phyloP scores from a whole-genome alignment of 2,797 vertebrate genomes.

The Hydrolagus colliei region DNA sequence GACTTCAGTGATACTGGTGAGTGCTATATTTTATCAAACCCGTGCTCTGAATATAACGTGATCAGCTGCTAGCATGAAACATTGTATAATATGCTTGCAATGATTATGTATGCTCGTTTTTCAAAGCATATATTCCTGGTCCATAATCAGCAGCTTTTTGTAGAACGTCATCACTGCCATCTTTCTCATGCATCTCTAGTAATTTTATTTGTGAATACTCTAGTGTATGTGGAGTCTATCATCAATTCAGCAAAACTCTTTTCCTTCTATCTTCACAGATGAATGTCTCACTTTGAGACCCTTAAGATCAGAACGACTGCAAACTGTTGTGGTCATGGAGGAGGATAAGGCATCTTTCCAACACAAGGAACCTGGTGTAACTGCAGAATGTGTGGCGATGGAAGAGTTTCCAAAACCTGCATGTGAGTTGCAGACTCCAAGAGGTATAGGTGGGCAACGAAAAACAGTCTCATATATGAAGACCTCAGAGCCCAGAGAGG shows the following conservation, averaged over 20 bases:
- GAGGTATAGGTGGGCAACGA: conserved; percentile 10
- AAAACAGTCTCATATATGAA: conserved; percentile 16
- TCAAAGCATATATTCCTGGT: conserved; percentile 15
- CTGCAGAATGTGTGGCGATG: not conserved
- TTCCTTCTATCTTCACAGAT: conserved; percentile 21
- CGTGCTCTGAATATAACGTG: not conserved
- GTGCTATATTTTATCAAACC: conserved; percentile 26
- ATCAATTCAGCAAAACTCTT: not conserved
- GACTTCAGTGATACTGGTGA: conserved; percentile 29
- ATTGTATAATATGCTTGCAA: conserved; percentile 10
- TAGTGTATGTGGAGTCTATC: not conserved
- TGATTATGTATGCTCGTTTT: not conserved
- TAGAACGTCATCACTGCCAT: not conserved
- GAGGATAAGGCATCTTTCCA: conserved; percentile 9
- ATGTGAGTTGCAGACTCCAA: not conserved
- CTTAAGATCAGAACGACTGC: not conserved
- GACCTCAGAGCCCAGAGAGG: not conserved
- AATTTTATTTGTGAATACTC: not conserved
- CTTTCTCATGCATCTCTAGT: not conserved
- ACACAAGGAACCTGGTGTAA: not conserved
- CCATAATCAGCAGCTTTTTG: conserved; percentile 15
- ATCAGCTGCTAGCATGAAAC: conserved; percentile 16
- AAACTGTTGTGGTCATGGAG: not conserved
- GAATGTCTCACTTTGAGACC: conserved; percentile 2
- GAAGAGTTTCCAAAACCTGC: conserved; percentile 3